A percentile compares a stretch with the other conserved stretches of the same genome.
Conservation (phyloP, 2,113 vertebrate species). For the Carollia perspicillata region DNA sequence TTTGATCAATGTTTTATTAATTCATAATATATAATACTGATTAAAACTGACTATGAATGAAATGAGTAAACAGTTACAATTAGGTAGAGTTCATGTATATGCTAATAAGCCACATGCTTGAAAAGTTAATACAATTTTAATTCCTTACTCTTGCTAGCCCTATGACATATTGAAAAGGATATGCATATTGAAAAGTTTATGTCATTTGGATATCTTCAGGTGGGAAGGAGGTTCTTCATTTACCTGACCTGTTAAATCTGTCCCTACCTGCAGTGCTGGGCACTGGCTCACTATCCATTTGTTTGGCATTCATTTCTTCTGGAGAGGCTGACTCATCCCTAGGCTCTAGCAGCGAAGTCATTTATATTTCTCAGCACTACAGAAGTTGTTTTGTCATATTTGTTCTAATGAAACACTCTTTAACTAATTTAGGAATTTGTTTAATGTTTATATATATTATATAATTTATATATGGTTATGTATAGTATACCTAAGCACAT, state of each 20-base stretch:
- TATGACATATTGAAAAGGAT: not conserved
- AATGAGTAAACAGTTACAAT: not conserved
- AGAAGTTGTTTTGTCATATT: not conserved
- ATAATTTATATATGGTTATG: no score
- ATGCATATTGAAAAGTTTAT: no score
- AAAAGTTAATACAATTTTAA: not conserved
- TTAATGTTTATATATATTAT: no score
- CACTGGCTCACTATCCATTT: not conserved
- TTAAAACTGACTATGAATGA: not conserved
- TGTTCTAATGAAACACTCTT: not conserved
- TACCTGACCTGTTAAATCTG: not conserved
- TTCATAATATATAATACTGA: not conserved
- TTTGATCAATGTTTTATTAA: not conserved
- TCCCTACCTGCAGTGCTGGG: not conserved
- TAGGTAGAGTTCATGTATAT: not conserved
- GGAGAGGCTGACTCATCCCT: not conserved
- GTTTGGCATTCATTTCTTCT: not conserved
- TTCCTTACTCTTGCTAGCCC: not conserved
- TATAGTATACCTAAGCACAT: no score
- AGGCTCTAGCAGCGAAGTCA: not conserved
- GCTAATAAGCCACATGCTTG: not conserved
- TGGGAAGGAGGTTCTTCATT: not conserved
- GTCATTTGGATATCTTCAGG: not conserved
- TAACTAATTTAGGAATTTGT: not conserved
- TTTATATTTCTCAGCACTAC: not conserved